These are phyloP conservation scores for Megastigmus dorsalis DNA, from an alignment of 2,888 invertebrate species.

Conservation along the genomic window DNA sequence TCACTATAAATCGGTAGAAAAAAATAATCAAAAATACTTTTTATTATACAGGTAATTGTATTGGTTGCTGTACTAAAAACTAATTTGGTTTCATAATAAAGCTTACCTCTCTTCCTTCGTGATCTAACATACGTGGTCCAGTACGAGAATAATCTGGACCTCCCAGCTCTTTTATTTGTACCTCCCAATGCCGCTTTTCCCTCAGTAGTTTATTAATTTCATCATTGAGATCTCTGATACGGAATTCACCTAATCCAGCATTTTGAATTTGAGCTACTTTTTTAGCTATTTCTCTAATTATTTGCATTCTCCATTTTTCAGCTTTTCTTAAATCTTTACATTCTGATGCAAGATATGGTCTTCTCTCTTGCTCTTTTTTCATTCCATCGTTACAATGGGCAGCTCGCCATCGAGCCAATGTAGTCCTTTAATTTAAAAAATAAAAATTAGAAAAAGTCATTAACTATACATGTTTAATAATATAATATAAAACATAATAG, in stretches of 20 bases:
- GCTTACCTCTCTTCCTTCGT: constrained; percentile 88
- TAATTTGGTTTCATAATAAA: too few species aligned
- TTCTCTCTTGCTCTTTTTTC: constrained; percentile 84
- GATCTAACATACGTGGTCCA: constrained; percentile 94
- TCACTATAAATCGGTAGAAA: too few species aligned
- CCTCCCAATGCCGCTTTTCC: constrained; percentile 98
- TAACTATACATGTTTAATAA: constrained; percentile 7
- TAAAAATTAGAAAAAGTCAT: constrained; percentile 22
- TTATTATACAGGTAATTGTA: too few species aligned
- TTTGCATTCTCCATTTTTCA: constrained; percentile 97
- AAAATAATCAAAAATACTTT: too few species aligned
- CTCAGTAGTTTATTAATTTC: constrained; percentile 98
- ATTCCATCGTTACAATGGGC: constrained; percentile 95
- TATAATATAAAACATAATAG: constrained; percentile 64
- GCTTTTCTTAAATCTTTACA: constrained; percentile 94
- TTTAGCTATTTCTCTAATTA: constrained; percentile 96
- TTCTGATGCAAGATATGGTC: constrained; percentile 96
- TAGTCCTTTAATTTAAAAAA: constrained; percentile 83
- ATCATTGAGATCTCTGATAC: constrained; percentile 98
- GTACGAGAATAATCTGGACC: constrained; percentile 95
- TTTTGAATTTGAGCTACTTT: constrained; percentile 99
- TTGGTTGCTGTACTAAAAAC: too few species aligned
- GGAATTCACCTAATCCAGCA: constrained; percentile 98
- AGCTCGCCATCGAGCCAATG: constrained; percentile 97
- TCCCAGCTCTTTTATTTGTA: constrained; percentile 94